Percentiles rank a stretch among this genome's conserved stretches.
phyloP scores from a whole-genome alignment of 2,888 invertebrate genomes.

The Cremastinae sp. region DNA sequence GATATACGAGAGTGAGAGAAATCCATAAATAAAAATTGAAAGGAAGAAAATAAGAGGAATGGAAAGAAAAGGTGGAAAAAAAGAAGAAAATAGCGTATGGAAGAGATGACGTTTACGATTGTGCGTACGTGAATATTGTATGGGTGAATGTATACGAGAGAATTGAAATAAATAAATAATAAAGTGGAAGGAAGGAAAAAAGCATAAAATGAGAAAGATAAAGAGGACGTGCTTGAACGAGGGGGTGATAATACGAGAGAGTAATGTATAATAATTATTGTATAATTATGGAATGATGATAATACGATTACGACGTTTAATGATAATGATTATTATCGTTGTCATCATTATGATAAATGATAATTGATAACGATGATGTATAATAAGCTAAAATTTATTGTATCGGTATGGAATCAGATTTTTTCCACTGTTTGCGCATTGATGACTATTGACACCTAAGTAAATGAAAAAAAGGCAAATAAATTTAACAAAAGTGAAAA shows the following conservation, averaged over 20 bases:
- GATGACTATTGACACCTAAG: conserved; percentile 75
- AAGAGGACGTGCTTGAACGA: conserved; percentile 61
- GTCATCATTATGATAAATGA: conserved; percentile 72
- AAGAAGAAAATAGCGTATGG: conserved; percentile 35
- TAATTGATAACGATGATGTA: conserved; percentile 76
- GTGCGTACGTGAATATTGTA: conserved; percentile 53
- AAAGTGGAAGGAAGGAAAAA: conserved; percentile 44
- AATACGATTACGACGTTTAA: conserved; percentile 69
- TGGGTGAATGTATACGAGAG: conserved; percentile 55
- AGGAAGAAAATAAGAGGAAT: conserved; percentile 46
- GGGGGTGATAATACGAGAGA: conserved; percentile 56
- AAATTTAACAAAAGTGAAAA: conserved; percentile 72
- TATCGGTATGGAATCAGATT: conserved; percentile 79
- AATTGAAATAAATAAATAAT: conserved; percentile 26
- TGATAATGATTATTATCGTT: conserved; percentile 70
- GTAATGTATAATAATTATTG: conserved; percentile 78
- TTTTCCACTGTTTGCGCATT: conserved; percentile 78
- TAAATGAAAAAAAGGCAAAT: conserved; percentile 72
- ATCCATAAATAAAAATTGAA: conserved; percentile 5
- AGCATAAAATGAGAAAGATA: conserved; percentile 43
- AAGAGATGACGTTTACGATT: conserved; percentile 50
- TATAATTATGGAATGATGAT: conserved; percentile 73
- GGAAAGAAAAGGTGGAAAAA: conserved; percentile 26
- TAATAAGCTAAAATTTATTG: conserved; percentile 79
- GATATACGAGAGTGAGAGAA: conserved; percentile 68